These are phyloP conservation scores for Myotis planiceps DNA, from an alignment of 2,797 vertebrate species.

Conservation along the genomic window DNA sequence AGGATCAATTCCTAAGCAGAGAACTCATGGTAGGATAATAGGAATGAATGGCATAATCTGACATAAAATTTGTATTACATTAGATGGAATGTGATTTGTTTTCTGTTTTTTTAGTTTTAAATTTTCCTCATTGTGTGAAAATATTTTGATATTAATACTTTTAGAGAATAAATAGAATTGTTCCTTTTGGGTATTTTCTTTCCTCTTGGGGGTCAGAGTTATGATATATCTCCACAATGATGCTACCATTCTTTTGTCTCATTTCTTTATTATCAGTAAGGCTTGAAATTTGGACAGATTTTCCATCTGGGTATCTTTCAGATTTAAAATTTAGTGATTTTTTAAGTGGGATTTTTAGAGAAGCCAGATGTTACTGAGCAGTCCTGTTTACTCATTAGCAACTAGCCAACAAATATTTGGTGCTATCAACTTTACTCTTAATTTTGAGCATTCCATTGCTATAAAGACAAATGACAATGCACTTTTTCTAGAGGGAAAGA, in stretches of 20 bases:
- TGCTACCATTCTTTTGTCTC: not conserved
- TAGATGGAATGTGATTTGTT: not conserved
- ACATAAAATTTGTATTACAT: not conserved
- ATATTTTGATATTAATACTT: not conserved
- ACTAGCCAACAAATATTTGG: constrained; percentile 33
- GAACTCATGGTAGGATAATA: no score
- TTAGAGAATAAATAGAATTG: not conserved
- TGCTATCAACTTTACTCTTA: not conserved
- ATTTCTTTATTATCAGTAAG: constrained; percentile 34
- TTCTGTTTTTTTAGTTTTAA: not conserved
- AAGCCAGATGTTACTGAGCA: constrained; percentile 37
- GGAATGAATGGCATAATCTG: not conserved
- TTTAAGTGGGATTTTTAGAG: not conserved
- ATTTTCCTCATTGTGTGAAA: not conserved
- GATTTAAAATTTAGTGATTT: constrained; percentile 17
- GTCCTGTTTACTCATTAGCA: constrained; percentile 27
- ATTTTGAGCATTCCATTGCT: constrained; percentile 2
- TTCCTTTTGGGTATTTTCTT: not conserved
- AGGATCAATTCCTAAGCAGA: not conserved
- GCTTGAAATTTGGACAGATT: not conserved
- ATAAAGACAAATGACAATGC: not conserved
- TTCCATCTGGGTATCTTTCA: not conserved
- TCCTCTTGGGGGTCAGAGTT: not conserved
- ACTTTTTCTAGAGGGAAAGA: not conserved
- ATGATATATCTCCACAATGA: not conserved